phyloP scores from a whole-genome alignment of 2,113 vertebrate species.

The Platanista minor region DNA sequence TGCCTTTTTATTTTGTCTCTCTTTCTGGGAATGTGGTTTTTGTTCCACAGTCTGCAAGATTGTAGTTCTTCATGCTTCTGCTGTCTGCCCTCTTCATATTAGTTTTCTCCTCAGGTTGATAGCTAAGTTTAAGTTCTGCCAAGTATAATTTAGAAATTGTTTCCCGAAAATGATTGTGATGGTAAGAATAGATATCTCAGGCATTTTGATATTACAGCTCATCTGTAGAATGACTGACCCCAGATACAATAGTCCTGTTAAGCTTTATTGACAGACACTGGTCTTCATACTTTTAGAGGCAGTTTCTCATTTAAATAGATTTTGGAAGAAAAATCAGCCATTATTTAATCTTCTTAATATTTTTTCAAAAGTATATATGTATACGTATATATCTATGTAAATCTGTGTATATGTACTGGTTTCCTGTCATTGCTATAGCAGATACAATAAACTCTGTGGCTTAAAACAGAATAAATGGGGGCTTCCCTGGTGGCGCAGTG shows the following conservation, averaged over 20 bases:
- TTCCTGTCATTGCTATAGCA: too few species aligned
- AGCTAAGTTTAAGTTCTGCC: background rate
- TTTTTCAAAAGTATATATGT: background rate
- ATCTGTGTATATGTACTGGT: too few species aligned
- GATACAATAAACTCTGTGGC: too few species aligned
- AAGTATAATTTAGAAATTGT: constrained; percentile 18
- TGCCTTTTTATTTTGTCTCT: too few species aligned
- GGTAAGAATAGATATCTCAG: background rate
- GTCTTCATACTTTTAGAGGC: background rate
- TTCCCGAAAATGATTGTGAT: background rate
- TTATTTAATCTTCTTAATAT: constrained; percentile 18
- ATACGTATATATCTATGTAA: too few species aligned
- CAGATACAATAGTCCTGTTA: background rate
- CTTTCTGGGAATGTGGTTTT: too few species aligned
- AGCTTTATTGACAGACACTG: background rate
- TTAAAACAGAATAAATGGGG: too few species aligned
- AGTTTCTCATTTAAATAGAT: constrained; percentile 6
- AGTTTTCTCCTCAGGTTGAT: background rate
- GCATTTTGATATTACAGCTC: background rate
- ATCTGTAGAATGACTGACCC: background rate
- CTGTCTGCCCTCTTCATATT: background rate
- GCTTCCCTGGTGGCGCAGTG: too few species aligned
- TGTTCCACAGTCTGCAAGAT: too few species aligned
- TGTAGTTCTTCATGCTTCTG: too few species aligned
- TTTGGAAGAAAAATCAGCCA: background rate